phyloP scores from a whole-genome alignment of 2,113 vertebrate species.

The Sminthopsis crassicaudata region DNA sequence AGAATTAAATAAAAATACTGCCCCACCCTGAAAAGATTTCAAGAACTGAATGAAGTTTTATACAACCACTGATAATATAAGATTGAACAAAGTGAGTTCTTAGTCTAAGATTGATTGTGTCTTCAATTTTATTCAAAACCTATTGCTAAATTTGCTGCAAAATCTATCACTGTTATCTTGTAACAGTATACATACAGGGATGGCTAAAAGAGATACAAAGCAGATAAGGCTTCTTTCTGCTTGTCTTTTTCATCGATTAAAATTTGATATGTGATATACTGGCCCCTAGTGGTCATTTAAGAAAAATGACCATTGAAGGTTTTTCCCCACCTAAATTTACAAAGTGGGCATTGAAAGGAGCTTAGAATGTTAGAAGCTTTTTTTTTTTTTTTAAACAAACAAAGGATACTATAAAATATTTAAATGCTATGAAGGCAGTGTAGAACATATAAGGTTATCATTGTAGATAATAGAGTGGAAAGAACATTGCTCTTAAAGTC shows the following conservation, averaged over 20 bases:
- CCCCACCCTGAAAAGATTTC: not conserved
- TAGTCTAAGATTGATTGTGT: conserved; percentile 10
- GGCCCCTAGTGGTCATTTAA: conserved; percentile 62
- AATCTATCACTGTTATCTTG: conserved; percentile 53
- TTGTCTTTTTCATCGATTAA: not conserved
- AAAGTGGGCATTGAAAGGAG: not conserved
- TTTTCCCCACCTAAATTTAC: not conserved
- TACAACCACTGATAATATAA: not conserved
- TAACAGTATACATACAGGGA: not conserved
- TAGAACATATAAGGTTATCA: not conserved
- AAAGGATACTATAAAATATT: not conserved
- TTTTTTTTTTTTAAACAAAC: not conserved
- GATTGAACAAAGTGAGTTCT: not conserved
- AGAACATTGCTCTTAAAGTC: not conserved
- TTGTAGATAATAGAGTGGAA: not conserved
- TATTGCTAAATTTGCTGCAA: conserved; percentile 12
- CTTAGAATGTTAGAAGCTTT: not conserved
- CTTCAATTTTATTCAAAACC: conserved; percentile 31
- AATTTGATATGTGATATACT: conserved; percentile 48
- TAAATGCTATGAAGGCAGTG: not conserved
- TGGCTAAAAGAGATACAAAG: conserved; percentile 27
- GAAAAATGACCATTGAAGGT: conserved; percentile 24
- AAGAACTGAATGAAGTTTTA: conserved; percentile 11
- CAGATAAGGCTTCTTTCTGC: not conserved
- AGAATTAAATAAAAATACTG: conserved; percentile 44